Base-by-base conservation (phyloP, 2,113 vertebrate genomes). In the Prionailurus bengalensis region DNA sequence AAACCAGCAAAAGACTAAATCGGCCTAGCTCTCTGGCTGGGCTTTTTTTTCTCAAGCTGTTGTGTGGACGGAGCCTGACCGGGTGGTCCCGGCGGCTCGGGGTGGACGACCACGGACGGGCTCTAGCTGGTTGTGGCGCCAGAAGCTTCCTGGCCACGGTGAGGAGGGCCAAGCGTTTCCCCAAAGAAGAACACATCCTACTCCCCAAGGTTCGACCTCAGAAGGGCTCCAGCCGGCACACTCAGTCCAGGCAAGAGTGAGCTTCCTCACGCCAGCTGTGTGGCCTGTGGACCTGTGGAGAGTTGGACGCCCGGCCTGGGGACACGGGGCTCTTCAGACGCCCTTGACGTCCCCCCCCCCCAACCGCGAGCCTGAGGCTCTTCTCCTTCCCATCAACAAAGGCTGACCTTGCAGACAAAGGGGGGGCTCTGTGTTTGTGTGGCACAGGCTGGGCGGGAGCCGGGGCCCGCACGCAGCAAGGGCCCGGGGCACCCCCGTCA, bases 381-480 rank as follows among this genome's bases (percentile, higher is more conserved):
- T 68, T 58, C 51, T 5, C 17, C 9, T 10, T 74, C 21, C 29
- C 25, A 29, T 7, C 31, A 39, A 29, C 23, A 36, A 66, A 4
- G 19, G 89, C 48, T 42, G 10, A 70, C 19, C 42, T 71, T 31
- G 5, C 25, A 68, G 1, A 95, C 31, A 48, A 42, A 55, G 21
- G 29, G 16, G 33, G 55, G 31, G 31, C 39, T 31, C 16, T 8
- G 10, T 23, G 83, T 31, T 16, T 8, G 21, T 23, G 83, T 16
- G 2, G 61, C 33, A 29, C 31, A 13, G 79, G 5, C 51, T 13
- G 51, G 55, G 80, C 25, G 0, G 5, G 23, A 78, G 42, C 33
- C 14, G 63, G 19, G 55, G 14, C 19, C n/a, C 0, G 16, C n/a
- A 2, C 0, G 4, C 2, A 1, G 36, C 2, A 12, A 14, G n/a